A percentile compares a stretch with the other conserved stretches of the same genome.
Conservation (phyloP, 2,888 invertebrate genomes). For the Stenodera caucasica region DNA sequence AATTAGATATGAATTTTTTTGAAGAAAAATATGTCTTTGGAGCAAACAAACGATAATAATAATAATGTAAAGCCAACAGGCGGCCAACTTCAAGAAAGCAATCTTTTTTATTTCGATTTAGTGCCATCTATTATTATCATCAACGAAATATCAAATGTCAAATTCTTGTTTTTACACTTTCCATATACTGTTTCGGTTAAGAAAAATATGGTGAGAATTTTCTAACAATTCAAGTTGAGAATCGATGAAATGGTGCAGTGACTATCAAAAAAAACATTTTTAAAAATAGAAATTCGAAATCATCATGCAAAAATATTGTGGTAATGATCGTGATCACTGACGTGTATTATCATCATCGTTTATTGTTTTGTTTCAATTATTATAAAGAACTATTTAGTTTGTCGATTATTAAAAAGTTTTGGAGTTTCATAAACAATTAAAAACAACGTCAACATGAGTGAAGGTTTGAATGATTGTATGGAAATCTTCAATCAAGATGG, state of each 20-base stretch:
- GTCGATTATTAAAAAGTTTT: constrained; percentile 14
- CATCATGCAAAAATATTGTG: constrained; percentile 17
- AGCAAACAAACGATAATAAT: too few species aligned
- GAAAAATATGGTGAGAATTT: not conserved
- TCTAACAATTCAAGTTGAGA: not conserved
- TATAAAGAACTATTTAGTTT: not conserved
- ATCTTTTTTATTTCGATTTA: too few species aligned
- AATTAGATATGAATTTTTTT: too few species aligned
- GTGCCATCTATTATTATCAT: not conserved
- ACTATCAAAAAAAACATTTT: too few species aligned
- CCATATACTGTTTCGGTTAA: not conserved
- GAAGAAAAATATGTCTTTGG: too few species aligned
- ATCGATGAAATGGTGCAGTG: not conserved
- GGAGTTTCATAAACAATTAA: not conserved
- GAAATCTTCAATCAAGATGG: constrained; percentile 80
- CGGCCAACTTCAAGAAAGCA: too few species aligned
- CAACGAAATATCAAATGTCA: not conserved
- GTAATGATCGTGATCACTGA: constrained; percentile 22
- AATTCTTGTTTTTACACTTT: not conserved
- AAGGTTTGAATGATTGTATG: constrained; percentile 49
- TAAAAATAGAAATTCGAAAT: too few species aligned
- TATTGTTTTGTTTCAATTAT: not conserved
- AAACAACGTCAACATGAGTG: constrained; percentile 36
- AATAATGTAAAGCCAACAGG: too few species aligned
- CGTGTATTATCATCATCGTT: constrained; percentile 8